Evolutionary conservation across 2,888 invertebrate genomes (phyloP).

Genomic region (Eubasilissa splendida): DNA sequence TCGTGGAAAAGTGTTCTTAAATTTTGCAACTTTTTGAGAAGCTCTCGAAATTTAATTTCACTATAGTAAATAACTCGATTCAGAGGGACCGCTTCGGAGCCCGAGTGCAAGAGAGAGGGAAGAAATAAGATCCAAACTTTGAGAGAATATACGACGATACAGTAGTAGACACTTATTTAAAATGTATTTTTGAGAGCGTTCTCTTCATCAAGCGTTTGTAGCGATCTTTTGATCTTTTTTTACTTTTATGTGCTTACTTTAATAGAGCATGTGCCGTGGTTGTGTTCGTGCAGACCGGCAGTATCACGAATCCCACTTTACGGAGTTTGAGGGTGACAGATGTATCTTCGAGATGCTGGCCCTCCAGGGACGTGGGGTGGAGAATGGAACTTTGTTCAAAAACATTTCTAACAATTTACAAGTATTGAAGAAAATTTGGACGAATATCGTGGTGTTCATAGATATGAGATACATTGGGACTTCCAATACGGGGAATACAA

Average conservation of each 20-base stretch:
- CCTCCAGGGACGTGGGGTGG: constrained; percentile 15
- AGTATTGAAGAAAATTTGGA: no score
- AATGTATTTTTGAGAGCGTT: not conserved
- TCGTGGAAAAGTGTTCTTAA: not conserved
- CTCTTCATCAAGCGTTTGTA: not conserved
- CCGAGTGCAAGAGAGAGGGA: constrained; percentile 32
- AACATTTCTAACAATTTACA: no score
- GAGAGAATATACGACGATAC: not conserved
- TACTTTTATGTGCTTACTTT: not conserved
- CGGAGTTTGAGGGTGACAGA: constrained; percentile 51
- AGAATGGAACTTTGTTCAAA: no score
- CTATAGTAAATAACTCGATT: constrained; percentile 7
- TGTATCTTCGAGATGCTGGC: constrained; percentile 46
- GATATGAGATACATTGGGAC: no score
- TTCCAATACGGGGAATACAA: no score
- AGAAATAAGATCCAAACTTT: constrained; percentile 37
- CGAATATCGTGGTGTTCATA: no score
- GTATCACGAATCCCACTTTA: constrained; percentile 45
- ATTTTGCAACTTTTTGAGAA: not conserved
- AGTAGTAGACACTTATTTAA: not conserved
- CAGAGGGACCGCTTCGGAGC: not conserved
- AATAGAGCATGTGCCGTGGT: not conserved
- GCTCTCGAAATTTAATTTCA: not conserved
- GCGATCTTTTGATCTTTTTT: not conserved
- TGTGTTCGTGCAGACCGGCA: constrained; percentile 6